These are phyloP conservation scores for Sminthurides aquaticus DNA, from an alignment of 2,888 invertebrate species.

Conservation along the genomic window DNA sequence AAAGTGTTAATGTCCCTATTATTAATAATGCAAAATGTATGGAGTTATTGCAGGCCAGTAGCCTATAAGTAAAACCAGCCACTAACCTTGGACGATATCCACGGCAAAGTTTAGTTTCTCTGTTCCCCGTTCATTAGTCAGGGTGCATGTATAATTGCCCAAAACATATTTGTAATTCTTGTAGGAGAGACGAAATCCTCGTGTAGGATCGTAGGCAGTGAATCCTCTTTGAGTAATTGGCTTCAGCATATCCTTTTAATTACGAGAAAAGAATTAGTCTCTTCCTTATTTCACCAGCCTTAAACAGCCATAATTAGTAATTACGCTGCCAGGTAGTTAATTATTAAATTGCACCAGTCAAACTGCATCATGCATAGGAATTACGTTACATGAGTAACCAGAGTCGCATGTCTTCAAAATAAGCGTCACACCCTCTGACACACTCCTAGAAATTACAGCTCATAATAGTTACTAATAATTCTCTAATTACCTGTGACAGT, in stretches of 20 bases:
- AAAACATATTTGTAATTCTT: slow-evolving; percentile 24
- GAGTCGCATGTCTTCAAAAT: background rate
- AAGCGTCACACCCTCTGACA: background rate
- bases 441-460: no score
- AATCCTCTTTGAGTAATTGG: slow-evolving; percentile 19
- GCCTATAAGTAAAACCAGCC: no score
- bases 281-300: no score
- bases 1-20: no score
- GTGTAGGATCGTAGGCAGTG: slow-evolving; percentile 26
- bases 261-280: no score
- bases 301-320: no score
- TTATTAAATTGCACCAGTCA: no score
- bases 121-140: background rate
- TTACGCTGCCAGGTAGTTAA: no score
- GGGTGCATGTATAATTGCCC: slow-evolving; percentile 22
- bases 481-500: background rate
- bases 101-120: background rate
- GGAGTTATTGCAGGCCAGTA: no score
- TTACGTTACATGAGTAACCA: background rate
- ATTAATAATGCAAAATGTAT: no score
- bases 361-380: no score
- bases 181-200: slow-evolving; percentile 33
- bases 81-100: background rate
- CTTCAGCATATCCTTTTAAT: slow-evolving; percentile 27
- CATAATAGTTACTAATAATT: no score